Base-by-base conservation (phyloP, 2,888 invertebrate species). In the Hypercompe scribonia region DNA sequence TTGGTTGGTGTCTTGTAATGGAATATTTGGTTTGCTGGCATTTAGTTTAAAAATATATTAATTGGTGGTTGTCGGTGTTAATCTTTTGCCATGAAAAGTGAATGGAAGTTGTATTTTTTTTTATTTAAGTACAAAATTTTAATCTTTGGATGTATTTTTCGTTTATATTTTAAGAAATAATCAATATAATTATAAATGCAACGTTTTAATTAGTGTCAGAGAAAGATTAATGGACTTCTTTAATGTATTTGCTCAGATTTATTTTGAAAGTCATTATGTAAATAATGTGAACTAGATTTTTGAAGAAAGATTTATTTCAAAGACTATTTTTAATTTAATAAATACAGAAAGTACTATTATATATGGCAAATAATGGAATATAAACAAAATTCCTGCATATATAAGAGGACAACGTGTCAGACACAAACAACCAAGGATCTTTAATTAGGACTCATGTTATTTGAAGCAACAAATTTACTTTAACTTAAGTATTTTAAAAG, bases 1-100 rank as follows among this genome's bases (percentile, higher is more conserved):
- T 91, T 87, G 88, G 88, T 84, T 84, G 90, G 90, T 91, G 87
- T 89, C 90, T 88, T 90, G 89, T 93, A 93, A 94, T 93, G 91
- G 90, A 92, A 93, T 93, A 92, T 93, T 92, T 90, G 89, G 84
- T 87, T 76, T 85, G 87, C 81, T 78, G 82, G 78, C 76, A 79
- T 78, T 78, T 75, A 84, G 82, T 85, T 88, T 84, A 86, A 42
- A 33, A 63, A 72, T 76, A 75, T 81, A 77, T 80, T 74, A 68
- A 75, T 75, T 74, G 64, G 24, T 50, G 4, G 34, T n/a, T 68
- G 8, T 34, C 63, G 24, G 33, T 63, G 68, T 65, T 46, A 28
- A 65, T 68, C 65, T 65, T 68, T 65, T 61, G 69, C 58, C 18
- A 31, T 68, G 36, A 72, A 64, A 68, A 63, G 58, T 58, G 54